A percentile compares a stretch with the other conserved stretches of the same genome.
These are phyloP conservation scores for Vidua chalybeata DNA, from an alignment of 2,113 vertebrate genomes.

Conservation along the genomic window DNA sequence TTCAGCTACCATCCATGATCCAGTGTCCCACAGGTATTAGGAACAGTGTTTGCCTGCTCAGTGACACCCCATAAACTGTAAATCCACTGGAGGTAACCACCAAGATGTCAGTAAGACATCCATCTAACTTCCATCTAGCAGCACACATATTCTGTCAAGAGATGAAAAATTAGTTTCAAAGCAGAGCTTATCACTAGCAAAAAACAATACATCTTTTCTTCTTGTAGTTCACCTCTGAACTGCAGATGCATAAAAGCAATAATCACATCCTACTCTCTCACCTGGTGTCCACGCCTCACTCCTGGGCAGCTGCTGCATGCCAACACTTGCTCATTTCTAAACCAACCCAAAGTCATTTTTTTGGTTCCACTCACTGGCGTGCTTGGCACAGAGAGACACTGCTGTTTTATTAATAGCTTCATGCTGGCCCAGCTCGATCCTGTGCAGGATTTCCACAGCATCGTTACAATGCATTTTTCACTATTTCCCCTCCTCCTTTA, in stretches of 20 bases:
- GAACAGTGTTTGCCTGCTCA: background rate
- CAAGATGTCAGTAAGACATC: background rate
- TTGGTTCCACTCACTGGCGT: conserved; percentile 22
- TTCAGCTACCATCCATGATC: background rate
- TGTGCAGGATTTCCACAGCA: conserved; percentile 20
- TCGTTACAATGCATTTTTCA: background rate
- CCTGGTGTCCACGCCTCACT: background rate
- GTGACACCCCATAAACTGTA: background rate
- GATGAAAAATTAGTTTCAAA: background rate
- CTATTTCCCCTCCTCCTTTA: background rate
- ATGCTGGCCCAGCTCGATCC: conserved; percentile 21
- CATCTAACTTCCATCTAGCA: background rate
- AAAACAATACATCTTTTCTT: background rate
- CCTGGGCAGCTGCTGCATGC: conserved; percentile 24
- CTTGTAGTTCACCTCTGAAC: background rate
- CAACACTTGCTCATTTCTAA: conserved; percentile 26
- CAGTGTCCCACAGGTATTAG: background rate
- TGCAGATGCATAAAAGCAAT: background rate
- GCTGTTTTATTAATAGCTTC: conserved; percentile 55
- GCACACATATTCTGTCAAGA: background rate
- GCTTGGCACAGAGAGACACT: conserved; percentile 27
- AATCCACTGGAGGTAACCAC: background rate
- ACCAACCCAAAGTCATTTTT: conserved; percentile 1
- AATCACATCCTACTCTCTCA: background rate
- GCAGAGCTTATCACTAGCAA: background rate